Evolutionary conservation across 2,797 vertebrate species (phyloP).

Genomic region (Nannoperca australis): DNA sequence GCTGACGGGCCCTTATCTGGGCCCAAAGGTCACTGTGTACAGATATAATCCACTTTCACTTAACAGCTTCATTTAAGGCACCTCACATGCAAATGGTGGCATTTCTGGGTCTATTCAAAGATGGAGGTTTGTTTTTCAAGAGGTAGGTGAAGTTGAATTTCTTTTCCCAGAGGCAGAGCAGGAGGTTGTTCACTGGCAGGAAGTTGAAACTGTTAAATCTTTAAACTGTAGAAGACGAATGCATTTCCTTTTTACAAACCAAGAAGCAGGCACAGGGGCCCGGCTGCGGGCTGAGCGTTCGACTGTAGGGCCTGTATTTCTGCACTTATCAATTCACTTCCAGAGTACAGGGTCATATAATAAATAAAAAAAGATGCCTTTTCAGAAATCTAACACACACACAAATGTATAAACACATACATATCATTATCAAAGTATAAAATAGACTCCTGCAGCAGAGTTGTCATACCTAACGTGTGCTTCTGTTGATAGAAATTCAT

Average conservation of each 20-base stretch:
- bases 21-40: constrained; percentile 84
- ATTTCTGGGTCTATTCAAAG: constrained; percentile 54
- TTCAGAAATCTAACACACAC: neutral
- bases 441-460: neutral
- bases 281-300: constrained; percentile 1
- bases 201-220: constrained; percentile 42
- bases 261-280: constrained; percentile 9
- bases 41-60: constrained; percentile 87
- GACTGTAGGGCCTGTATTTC: neutral
- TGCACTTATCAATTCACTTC: neutral
- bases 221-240: constrained; percentile 10
- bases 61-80: constrained; percentile 83
- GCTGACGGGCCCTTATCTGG: constrained; percentile 82
- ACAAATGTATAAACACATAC: neutral
- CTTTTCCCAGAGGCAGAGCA: neutral
- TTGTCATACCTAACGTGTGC: neutral
- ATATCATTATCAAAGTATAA: neutral
- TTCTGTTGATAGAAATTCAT: no score
- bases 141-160: constrained; percentile 3
- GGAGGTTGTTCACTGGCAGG: constrained; percentile 37
- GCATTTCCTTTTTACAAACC: constrained; percentile 30
- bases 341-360: neutral
- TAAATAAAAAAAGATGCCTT: neutral
- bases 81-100: constrained; percentile 79
- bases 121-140: constrained; percentile 30